Evolutionary conservation across 64 coral and sea anemone species (phyloP).

Genomic region (Dendrophyllia cribrosa): DNA sequence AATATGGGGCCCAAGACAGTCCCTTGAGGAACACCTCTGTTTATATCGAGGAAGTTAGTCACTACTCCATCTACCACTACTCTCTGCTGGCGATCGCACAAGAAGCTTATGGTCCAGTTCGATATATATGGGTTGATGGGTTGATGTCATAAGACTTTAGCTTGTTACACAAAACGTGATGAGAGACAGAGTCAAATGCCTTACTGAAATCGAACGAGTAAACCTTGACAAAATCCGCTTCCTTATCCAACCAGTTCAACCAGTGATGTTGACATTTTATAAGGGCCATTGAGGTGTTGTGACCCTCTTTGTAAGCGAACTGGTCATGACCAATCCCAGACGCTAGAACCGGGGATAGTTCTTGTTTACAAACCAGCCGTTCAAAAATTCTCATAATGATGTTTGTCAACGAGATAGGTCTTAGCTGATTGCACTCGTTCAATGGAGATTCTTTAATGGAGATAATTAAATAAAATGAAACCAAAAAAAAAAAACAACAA

Average conservation of each 20-base stretch:
- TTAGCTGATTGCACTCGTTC: slow-evolving; percentile 25
- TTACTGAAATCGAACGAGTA: neutral
- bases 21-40: slow-evolving; percentile 33
- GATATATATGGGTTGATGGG: neutral
- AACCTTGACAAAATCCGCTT: neutral
- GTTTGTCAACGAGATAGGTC: slow-evolving; percentile 44
- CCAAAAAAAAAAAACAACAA: too few relatives aligned
- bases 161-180: neutral
- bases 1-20: too few relatives aligned
- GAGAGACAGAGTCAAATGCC: too few relatives aligned
- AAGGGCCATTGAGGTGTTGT: slow-evolving; percentile 14
- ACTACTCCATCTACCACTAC: slow-evolving; percentile 4
- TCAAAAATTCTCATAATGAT: slow-evolving; percentile 11
- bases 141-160: neutral
- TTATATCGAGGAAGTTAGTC: neutral
- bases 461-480: too few relatives aligned
- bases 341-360: neutral
- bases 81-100: neutral
- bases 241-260: neutral
- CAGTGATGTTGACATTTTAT: slow-evolving; percentile 8
- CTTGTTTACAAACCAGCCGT: neutral
- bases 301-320: slow-evolving; percentile 13
- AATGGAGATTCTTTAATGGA: slow-evolving; percentile 29
- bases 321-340: neutral
- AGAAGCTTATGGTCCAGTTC: slow-evolving; percentile 3